phyloP scores from a whole-genome alignment of 2,888 invertebrate genomes.

The Acholoe squamosa region DNA sequence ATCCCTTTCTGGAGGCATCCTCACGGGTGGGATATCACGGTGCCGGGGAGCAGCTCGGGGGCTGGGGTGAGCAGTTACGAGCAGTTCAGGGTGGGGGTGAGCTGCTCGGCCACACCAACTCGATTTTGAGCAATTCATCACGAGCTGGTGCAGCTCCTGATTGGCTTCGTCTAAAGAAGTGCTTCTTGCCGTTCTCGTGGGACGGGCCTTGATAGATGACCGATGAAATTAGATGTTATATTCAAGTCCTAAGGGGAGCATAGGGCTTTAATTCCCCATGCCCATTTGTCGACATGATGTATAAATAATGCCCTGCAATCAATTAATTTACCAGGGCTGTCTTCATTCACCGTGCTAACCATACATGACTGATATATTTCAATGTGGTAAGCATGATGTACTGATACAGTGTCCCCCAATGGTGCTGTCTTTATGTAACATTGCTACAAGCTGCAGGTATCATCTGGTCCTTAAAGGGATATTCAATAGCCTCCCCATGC shows the following conservation, averaged over 20 bases:
- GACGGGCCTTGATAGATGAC: not conserved
- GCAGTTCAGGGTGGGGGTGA: no score
- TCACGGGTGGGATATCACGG: not conserved
- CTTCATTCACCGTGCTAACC: no score
- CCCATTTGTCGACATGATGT: no score
- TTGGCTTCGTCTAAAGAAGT: conserved; percentile 34
- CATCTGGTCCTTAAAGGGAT: no score
- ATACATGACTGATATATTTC: no score
- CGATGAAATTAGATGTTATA: conserved; percentile 31
- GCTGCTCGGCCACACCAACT: not conserved
- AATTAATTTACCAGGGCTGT: no score
- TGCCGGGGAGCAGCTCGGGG: not conserved
- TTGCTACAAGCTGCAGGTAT: no score
- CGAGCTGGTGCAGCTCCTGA: not conserved
- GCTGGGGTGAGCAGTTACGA: not conserved
- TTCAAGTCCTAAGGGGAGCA: not conserved
- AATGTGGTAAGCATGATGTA: no score
- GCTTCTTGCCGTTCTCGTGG: not conserved
- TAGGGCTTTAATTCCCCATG: no score
- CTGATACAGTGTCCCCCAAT: no score
- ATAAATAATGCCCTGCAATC: no score
- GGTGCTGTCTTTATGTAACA: no score
- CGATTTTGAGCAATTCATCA: conserved; percentile 21
- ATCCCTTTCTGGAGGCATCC: not conserved
- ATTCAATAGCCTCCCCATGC: not conserved